phyloP scores from a whole-genome alignment of 2,888 invertebrate species.

The Phaonia tiefii region DNA sequence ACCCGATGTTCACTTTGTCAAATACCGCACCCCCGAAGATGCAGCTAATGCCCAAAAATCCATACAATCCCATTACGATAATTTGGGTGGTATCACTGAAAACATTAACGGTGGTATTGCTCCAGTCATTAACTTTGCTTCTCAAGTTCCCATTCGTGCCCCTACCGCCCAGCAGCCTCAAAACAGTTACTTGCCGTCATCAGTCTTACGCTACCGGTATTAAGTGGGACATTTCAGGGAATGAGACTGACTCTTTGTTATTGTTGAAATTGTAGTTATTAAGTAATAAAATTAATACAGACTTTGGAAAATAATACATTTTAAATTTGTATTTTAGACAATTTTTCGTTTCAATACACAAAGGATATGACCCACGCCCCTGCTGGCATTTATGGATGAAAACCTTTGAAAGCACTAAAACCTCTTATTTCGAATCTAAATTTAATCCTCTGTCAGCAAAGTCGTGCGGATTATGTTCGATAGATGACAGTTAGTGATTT shows the following conservation, averaged over 20 bases:
- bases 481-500: no score
- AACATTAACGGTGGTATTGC: constrained; percentile 76
- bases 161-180: constrained; percentile 49
- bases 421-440: no score
- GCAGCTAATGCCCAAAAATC: constrained; percentile 76
- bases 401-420: no score
- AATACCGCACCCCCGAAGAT: constrained; percentile 77
- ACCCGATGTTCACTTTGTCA: constrained; percentile 78
- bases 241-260: neutral
- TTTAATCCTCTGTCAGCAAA: no score
- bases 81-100: constrained; percentile 74
- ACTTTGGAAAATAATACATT: no score
- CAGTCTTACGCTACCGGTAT: constrained; percentile 72
- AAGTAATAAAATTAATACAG: no score
- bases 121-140: constrained; percentile 75
- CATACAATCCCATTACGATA: constrained; percentile 77
- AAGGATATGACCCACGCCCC: no score
- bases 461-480: no score
- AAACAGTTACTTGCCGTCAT: constrained; percentile 66
- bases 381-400: no score
- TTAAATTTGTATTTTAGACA: no score
- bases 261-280: constrained; percentile 34
- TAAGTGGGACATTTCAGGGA: constrained; percentile 55
- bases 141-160: constrained; percentile 53
- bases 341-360: no score